Conservation (phyloP, 30 jellyfish, hydroid and myxozoan species). For the Aurelia sp. region DNA sequence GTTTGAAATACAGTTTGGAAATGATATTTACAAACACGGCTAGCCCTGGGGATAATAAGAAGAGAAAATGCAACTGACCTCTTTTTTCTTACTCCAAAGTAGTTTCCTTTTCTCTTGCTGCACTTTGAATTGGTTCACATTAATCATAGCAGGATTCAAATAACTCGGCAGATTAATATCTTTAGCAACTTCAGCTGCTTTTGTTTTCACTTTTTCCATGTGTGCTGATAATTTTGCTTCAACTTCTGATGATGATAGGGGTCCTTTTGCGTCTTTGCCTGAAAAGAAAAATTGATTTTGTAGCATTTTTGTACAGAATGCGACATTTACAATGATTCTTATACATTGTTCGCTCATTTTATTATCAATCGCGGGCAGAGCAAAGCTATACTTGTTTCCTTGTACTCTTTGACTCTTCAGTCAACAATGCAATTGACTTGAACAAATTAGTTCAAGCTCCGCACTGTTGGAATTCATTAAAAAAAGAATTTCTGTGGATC, state of each 20-base stretch:
- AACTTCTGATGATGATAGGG: conserved; percentile 83
- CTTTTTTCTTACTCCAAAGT: conserved; percentile 88
- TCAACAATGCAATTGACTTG: neutral
- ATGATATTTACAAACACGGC: too few species aligned
- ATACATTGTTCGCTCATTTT: too few species aligned
- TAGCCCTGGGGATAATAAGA: too few species aligned
- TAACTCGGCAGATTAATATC: conserved; percentile 86
- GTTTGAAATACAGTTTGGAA: too few species aligned
- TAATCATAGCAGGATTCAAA: conserved; percentile 95
- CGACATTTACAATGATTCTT: too few species aligned
- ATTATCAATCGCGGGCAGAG: too few species aligned
- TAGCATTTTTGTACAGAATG: too few species aligned
- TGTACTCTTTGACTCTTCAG: neutral
- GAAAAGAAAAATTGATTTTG: neutral
- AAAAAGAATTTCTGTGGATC: too few species aligned
- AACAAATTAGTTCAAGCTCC: too few species aligned
- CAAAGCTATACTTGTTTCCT: neutral
- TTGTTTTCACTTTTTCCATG: conserved; percentile 79
- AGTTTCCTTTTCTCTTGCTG: conserved; percentile 94
- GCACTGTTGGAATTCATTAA: too few species aligned
- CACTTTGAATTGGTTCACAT: conserved; percentile 90
- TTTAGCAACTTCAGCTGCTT: conserved; percentile 89
- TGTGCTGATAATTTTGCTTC: conserved; percentile 82
- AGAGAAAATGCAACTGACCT: conserved; percentile 41
- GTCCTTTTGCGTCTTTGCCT: conserved; percentile 74